Conservation (phyloP, 2,888 invertebrate genomes). For the Limnephilus lunatus region DNA sequence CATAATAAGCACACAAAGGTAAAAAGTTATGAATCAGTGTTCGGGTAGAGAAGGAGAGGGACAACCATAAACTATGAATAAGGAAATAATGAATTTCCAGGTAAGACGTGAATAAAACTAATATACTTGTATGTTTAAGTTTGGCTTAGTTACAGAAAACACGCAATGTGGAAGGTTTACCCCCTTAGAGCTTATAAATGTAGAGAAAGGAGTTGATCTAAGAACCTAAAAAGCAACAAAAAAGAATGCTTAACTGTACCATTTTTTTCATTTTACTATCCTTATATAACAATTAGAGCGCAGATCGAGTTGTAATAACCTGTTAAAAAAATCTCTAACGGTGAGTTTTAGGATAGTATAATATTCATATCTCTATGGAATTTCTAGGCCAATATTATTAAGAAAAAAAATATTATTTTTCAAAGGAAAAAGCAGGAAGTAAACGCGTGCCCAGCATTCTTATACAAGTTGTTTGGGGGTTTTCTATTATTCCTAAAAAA, state of each 20-base stretch:
- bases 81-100: slow-evolving; percentile 10
- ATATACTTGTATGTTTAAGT: neutral
- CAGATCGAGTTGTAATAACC: too few species aligned
- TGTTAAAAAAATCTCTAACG: too few species aligned
- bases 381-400: too few species aligned
- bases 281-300: too few species aligned
- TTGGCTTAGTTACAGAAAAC: neutral
- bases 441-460: too few species aligned
- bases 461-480: too few species aligned
- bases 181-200: neutral
- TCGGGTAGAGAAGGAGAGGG: neutral
- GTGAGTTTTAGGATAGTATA: too few species aligned
- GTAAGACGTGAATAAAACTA: neutral
- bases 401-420: too few species aligned
- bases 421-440: too few species aligned
- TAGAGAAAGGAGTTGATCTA: neutral
- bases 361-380: too few species aligned
- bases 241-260: neutral
- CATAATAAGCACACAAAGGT: neutral
- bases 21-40: neutral
- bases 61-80: neutral
- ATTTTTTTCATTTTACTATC: neutral
- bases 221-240: neutral
- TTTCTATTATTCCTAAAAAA: too few species aligned
- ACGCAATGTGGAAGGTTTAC: neutral